Conservation (phyloP, 2,888 invertebrate species). For the Euspilapteryx auroguttella region DNA sequence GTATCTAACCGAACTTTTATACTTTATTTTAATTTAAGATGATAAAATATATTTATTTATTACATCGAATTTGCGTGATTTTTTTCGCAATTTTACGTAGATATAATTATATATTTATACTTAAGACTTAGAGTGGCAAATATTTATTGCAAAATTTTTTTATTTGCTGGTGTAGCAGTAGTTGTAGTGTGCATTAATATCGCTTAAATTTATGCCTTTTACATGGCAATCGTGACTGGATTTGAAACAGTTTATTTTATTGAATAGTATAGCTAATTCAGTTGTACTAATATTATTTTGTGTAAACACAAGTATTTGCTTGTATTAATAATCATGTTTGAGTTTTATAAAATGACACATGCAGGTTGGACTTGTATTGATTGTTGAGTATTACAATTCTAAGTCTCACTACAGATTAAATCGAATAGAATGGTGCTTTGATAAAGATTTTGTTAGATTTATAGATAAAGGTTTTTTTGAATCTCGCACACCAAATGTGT, state of each 20-base stretch:
- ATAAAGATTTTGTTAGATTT: constrained; percentile 41
- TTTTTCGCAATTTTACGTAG: too few relatives aligned
- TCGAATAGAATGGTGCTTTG: constrained; percentile 62
- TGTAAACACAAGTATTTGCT: constrained; percentile 47
- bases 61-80: too few relatives aligned
- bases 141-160: too few relatives aligned
- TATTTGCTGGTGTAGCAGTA: too few relatives aligned
- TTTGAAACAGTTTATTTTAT: constrained; percentile 43
- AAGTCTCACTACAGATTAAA: constrained; percentile 44
- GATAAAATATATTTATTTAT: too few relatives aligned
- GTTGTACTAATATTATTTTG: constrained; percentile 27
- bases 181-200: too few relatives aligned
- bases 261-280: too few relatives aligned
- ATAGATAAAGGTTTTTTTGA: constrained; percentile 30
- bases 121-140: too few relatives aligned
- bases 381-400: constrained; percentile 43
- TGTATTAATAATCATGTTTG: constrained; percentile 27
- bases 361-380: constrained; percentile 9
- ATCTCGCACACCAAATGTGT: constrained; percentile 22
- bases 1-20: too few relatives aligned
- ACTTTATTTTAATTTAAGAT: too few relatives aligned
- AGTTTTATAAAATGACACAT: background rate
- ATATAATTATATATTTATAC: too few relatives aligned
- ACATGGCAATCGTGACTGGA: constrained; percentile 41
- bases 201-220: too few relatives aligned